Evolutionary conservation across 37 sponge, comb jelly and placozoan genomes (phyloP).

Genomic region (Ianthella basta): DNA sequence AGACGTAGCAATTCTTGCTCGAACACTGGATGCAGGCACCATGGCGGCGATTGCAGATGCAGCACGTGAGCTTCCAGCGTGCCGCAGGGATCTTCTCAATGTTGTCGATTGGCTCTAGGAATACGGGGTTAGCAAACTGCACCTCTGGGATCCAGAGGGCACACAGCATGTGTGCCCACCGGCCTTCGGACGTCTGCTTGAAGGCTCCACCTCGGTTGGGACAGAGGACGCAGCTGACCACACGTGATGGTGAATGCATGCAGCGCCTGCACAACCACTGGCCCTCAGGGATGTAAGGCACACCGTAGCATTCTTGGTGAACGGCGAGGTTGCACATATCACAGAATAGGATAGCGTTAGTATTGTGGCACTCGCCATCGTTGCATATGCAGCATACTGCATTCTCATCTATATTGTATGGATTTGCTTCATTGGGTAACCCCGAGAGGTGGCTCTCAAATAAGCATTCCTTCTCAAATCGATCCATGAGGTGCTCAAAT

Average conservation of each 20-base stretch:
- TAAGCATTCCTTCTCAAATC: slow-evolving; percentile 93
- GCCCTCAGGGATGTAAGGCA: slow-evolving; percentile 99
- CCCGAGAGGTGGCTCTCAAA: slow-evolving; percentile 85
- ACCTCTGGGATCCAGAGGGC: slow-evolving; percentile 99
- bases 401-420: slow-evolving; percentile 97
- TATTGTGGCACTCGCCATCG: slow-evolving; percentile 99
- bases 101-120: slow-evolving; percentile 97
- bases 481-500: slow-evolving; percentile 98
- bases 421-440: slow-evolving; percentile 39
- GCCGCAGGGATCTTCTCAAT: slow-evolving; percentile 95
- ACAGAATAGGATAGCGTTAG: slow-evolving; percentile 98
- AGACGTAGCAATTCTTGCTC: slow-evolving; percentile 93
- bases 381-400: slow-evolving; percentile 98
- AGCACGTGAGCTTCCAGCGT: slow-evolving; percentile 95
- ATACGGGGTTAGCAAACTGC: slow-evolving; percentile 96
- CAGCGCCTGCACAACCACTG: slow-evolving; percentile 99
- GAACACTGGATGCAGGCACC: slow-evolving; percentile 99
- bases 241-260: slow-evolving; percentile 91
- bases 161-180: slow-evolving; percentile 98
- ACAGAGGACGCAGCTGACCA: slow-evolving; percentile 96
- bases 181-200: slow-evolving; percentile 92
- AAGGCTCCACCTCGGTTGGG: slow-evolving; percentile 97
- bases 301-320: slow-evolving; percentile 99
- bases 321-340: slow-evolving; percentile 99
- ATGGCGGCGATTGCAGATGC: slow-evolving; percentile 82